Conservation (phyloP, 2,113 vertebrate genomes). For the Hyla sarda region DNA sequence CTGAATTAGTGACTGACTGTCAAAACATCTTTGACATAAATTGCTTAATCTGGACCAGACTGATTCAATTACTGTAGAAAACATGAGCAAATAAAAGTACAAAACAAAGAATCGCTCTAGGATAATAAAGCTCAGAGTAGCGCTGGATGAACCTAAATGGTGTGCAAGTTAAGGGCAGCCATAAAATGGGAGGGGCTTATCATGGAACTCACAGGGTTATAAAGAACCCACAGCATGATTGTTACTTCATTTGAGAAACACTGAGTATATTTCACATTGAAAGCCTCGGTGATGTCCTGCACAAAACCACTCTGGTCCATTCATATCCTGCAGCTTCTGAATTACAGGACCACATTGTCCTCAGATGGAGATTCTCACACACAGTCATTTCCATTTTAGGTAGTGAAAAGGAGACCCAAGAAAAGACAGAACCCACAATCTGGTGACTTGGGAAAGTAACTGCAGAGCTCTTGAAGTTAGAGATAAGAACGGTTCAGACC, state of each 20-base stretch:
- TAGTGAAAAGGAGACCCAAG: neutral
- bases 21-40: neutral
- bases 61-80: neutral
- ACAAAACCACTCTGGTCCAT: neutral
- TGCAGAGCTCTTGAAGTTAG: neutral
- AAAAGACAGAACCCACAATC: neutral
- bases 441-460: neutral
- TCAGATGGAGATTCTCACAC: neutral
- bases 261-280: neutral
- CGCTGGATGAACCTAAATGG: neutral
- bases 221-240: neutral
- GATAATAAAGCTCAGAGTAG: neutral
- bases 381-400: slow-evolving; percentile 44
- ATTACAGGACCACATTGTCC: neutral
- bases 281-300: neutral
- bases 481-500: slow-evolving; percentile 1
- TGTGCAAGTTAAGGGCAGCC: neutral
- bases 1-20: neutral
- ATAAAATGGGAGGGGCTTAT: neutral
- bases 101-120: neutral
- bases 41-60: neutral
- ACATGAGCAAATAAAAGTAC: neutral
- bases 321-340: neutral
- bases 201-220: neutral
- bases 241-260: neutral